Conservation (phyloP, 1,140 invertebrate species). For the Vanessa atalanta region DNA sequence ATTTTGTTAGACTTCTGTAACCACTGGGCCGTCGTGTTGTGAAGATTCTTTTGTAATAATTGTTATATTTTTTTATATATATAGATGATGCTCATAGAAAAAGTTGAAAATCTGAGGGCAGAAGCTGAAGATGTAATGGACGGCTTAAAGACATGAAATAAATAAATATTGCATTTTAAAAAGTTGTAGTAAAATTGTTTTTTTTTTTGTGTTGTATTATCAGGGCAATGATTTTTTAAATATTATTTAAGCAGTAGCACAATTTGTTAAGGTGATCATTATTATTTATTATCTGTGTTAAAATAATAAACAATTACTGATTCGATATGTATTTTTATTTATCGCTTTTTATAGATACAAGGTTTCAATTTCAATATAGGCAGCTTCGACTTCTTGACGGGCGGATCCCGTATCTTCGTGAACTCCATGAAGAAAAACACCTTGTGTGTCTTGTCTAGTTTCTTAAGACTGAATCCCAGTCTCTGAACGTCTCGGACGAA, state of each 20-base stretch:
- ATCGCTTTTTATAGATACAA: conserved; percentile 92
- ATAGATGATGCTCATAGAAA: conserved; percentile 89
- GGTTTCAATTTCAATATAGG: conserved; percentile 85
- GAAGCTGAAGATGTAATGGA: conserved; percentile 88
- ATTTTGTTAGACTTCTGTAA: too few species aligned
- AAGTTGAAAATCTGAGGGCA: conserved; percentile 89
- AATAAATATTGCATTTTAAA: too few species aligned
- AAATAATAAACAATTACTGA: neutral
- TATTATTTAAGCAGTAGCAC: too few species aligned
- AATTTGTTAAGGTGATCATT: too few species aligned
- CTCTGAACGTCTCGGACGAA: conserved; percentile 84
- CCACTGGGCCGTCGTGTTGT: too few species aligned
- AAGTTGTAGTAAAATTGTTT: too few species aligned
- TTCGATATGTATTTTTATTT: conserved; percentile 49
- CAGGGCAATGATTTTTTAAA: too few species aligned
- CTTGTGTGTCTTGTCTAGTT: conserved; percentile 84
- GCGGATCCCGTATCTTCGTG: conserved; percentile 84
- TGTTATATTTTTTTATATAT: conserved; percentile 50
- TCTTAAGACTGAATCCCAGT: conserved; percentile 86
- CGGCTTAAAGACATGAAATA: conserved; percentile 57
- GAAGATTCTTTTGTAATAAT: too few species aligned
- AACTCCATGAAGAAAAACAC: conserved; percentile 90
- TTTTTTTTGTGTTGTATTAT: too few species aligned
- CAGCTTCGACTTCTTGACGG: conserved; percentile 80
- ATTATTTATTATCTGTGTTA: neutral